phyloP scores from a whole-genome alignment of 2,797 vertebrate species.

The Rhodeus uyekii region DNA sequence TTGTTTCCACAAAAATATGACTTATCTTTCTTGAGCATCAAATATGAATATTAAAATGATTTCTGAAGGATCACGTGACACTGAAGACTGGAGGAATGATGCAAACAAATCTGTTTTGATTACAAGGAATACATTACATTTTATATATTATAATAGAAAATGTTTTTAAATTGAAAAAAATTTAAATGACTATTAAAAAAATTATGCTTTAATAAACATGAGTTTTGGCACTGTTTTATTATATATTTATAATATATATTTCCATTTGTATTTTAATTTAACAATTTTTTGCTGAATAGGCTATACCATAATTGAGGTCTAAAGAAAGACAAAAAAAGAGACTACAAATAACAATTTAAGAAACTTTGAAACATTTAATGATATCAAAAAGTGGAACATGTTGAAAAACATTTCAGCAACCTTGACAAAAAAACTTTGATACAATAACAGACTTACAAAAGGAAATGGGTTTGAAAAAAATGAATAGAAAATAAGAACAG shows the following conservation, averaged over 20 bases:
- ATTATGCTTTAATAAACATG: too few relatives aligned
- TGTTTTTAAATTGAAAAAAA: too few relatives aligned
- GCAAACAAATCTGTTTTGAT: too few relatives aligned
- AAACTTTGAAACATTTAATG: slow-evolving; percentile 44
- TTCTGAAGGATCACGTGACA: too few relatives aligned
- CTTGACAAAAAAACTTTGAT: not conserved
- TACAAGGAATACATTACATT: too few relatives aligned
- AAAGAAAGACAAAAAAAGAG: not conserved
- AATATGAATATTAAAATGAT: too few relatives aligned
- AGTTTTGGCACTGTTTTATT: too few relatives aligned
- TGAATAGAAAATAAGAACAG: not conserved
- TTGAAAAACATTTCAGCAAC: slow-evolving; percentile 26
- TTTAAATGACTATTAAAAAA: too few relatives aligned
- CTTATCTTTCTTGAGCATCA: too few relatives aligned
- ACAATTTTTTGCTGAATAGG: not conserved
- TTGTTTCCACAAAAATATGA: too few relatives aligned
- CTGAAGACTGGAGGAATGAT: too few relatives aligned
- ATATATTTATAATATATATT: not conserved
- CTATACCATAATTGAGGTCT: not conserved
- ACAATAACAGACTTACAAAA: slow-evolving; percentile 10
- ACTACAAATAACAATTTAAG: not conserved
- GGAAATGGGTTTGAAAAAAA: not conserved
- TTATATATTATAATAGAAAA: too few relatives aligned
- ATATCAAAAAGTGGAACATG: slow-evolving; percentile 23
- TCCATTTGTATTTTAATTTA: not conserved